Conservation (phyloP, 2,888 invertebrate genomes). For the Busseola fusca region DNA sequence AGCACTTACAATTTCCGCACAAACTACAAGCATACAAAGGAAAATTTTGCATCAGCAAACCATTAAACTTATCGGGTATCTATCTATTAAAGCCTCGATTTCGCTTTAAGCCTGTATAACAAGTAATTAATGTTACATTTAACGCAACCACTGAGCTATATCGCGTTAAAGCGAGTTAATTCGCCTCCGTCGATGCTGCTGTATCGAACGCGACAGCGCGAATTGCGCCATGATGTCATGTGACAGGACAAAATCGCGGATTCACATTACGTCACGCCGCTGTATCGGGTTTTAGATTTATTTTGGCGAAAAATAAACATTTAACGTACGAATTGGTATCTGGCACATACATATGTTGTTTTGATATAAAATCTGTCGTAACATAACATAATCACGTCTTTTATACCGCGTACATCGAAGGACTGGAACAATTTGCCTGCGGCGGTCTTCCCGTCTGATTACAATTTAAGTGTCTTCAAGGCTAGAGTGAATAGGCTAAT, state of each 20-base stretch:
- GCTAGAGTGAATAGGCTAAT: too few species aligned
- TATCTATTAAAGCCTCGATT: constrained; percentile 52
- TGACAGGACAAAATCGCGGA: constrained; percentile 42
- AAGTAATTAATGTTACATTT: constrained; percentile 64
- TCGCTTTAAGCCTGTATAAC: constrained; percentile 54
- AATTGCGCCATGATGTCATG: constrained; percentile 39
- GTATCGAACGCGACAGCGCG: constrained; percentile 38
- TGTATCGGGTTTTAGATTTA: constrained; percentile 19
- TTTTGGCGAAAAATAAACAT: constrained; percentile 15
- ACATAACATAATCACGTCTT: too few species aligned
- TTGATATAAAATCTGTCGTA: not conserved
- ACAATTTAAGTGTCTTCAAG: too few species aligned
- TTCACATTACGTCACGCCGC: constrained; percentile 23
- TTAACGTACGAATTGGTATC: not conserved
- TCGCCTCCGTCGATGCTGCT: constrained; percentile 39
- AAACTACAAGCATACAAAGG: constrained; percentile 41
- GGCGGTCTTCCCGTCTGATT: too few species aligned
- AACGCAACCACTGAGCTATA: constrained; percentile 55
- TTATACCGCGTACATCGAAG: too few species aligned
- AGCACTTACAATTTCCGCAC: constrained; percentile 24
- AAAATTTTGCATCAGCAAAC: constrained; percentile 47
- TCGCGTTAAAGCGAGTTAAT: constrained; percentile 59
- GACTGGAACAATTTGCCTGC: too few species aligned
- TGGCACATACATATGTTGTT: not conserved
- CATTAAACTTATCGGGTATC: constrained; percentile 57